These are phyloP conservation scores for Macrotrachela quadricornifera DNA, from an alignment of 1,140 invertebrate genomes.

Conservation along the genomic window DNA sequence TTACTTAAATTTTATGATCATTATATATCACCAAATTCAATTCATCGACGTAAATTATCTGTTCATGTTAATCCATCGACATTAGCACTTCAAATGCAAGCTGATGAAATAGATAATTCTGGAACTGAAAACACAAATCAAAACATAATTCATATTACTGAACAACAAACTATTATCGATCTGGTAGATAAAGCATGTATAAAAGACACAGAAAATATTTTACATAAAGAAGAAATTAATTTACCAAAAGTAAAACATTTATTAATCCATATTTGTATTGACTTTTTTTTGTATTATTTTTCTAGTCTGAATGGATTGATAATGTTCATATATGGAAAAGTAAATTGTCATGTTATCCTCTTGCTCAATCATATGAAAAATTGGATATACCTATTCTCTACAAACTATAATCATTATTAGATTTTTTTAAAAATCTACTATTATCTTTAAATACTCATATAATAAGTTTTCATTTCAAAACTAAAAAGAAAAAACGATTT, in stretches of 20 bases:
- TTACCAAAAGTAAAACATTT: background rate
- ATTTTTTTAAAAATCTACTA: no score
- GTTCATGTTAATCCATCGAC: conserved; percentile 47
- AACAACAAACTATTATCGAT: no score
- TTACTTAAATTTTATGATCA: conserved; percentile 57
- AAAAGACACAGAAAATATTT: background rate
- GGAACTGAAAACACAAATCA: no score
- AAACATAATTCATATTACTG: no score
- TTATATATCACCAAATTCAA: conserved; percentile 6
- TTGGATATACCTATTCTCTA: background rate
- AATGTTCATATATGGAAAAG: conserved; percentile 1
- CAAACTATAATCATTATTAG: background rate
- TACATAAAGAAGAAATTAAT: background rate
- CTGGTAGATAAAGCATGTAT: conserved; percentile 11
- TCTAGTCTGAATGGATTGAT: conserved; percentile 23
- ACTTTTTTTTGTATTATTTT: conserved; percentile 32
- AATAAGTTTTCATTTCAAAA: no score
- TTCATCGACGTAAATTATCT: conserved; percentile 29
- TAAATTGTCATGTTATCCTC: background rate
- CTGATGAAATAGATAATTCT: no score
- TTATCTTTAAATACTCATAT: no score
- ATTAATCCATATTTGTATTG: background rate
- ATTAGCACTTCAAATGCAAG: no score
- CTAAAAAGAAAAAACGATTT: no score
- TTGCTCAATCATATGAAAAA: background rate